Evolutionary conservation across 2,113 vertebrate species (phyloP).

Genomic region (Alethe castanea): DNA sequence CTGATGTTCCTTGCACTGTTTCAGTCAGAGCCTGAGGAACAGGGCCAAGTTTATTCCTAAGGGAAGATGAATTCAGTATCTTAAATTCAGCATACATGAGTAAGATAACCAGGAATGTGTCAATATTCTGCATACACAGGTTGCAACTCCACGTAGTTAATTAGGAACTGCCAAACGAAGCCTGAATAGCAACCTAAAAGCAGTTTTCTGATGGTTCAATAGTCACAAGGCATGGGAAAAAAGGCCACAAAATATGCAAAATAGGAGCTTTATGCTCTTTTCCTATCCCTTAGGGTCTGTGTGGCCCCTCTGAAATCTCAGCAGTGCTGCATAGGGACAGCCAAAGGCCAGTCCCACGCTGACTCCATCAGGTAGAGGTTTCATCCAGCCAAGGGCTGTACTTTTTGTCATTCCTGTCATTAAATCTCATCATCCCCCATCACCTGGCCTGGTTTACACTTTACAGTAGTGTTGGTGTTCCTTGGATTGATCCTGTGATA

Average conservation of each 20-base stretch:
- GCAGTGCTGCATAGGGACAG: background rate
- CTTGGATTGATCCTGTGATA: background rate
- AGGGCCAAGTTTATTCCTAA: background rate
- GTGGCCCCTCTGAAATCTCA: background rate
- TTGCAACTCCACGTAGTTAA: background rate
- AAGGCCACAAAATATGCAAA: background rate
- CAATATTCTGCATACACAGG: background rate
- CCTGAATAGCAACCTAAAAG: background rate
- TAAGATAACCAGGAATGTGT: background rate
- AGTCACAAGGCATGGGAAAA: background rate
- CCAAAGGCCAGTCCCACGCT: background rate
- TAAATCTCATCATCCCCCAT: background rate
- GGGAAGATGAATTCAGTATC: background rate
- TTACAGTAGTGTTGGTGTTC: background rate
- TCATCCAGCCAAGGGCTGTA: background rate
- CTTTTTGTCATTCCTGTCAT: background rate
- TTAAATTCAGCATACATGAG: background rate
- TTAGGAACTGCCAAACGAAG: background rate
- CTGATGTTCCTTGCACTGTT: slow-evolving; percentile 9
- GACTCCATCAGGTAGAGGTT: background rate
- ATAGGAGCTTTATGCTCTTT: background rate
- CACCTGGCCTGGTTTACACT: background rate
- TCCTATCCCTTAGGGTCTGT: background rate
- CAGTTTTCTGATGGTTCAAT: background rate
- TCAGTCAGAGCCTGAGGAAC: background rate